Evolutionary conservation across 1,140 invertebrate genomes (phyloP).

Genomic region (Gonioctena quinquepunctata): DNA sequence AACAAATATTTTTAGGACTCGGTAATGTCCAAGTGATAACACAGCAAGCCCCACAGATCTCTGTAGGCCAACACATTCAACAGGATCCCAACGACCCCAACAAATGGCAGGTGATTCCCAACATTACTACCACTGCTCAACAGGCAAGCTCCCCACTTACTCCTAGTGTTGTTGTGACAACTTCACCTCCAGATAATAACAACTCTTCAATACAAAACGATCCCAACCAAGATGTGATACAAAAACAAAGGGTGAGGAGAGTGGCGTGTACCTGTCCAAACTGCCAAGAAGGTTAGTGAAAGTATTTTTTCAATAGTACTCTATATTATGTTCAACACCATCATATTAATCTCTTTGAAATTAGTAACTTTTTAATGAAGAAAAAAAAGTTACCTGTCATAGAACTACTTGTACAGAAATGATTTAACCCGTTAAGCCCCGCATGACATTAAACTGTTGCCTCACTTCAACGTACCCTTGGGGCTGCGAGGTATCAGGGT

Average conservation of each 20-base stretch:
- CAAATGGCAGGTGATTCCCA: constrained; percentile 78
- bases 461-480: no score
- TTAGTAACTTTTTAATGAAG: no score
- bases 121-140: constrained; percentile 35
- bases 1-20: constrained; percentile 65
- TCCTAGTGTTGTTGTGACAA: constrained; percentile 52
- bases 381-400: no score
- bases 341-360: no score
- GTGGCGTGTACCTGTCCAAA: constrained; percentile 97
- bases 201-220: constrained; percentile 28
- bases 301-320: no score
- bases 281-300: constrained; percentile 77
- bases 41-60: constrained; percentile 53
- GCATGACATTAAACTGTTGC: no score
- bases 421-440: no score
- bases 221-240: constrained; percentile 38
- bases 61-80: constrained; percentile 65
- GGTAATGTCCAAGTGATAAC: constrained; percentile 79
- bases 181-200: constrained; percentile 37
- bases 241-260: constrained; percentile 61
- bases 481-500: no score
- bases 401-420: no score
- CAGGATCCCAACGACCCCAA: constrained; percentile 77
- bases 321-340: no score
- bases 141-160: constrained; percentile 36